Evolutionary conservation across 2,797 vertebrate species (phyloP), one percentile per base, ranked within the genome.

Genomic region (Mastacembelus armatus): DNA sequence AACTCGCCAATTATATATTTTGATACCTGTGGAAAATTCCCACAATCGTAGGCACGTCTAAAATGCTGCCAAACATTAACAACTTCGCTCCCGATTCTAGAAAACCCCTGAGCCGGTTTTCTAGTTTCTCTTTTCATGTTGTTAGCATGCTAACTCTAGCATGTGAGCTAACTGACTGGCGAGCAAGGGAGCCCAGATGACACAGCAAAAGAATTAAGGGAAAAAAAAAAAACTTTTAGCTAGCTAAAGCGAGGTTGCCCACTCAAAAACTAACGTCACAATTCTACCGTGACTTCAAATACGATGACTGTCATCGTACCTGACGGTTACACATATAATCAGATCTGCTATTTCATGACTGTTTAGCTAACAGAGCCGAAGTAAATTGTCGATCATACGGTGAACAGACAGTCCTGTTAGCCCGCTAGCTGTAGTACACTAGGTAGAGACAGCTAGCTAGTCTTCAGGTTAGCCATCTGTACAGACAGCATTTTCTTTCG

Each of bases 181-280:
- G 52, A 77, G 69, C 64, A 66, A 77, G 61, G 40, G 49, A 79
- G 73, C 78, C 84, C 91, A 89, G 90, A 94, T 94, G 93, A 94
- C 93, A 94, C 93, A 93, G 93, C 93, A 94, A 94, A 94, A 93
- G 88, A 84, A 87, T 54, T 68, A 35, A 44, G n/a, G 42, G 32
- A 45, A 56, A 33, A 71, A 77, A 81, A 83, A 72, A 86, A 88
- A 77, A n/a, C n/a, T n/a, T 81, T 87, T 87, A 81, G 57, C 57
- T 66, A 43, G 78, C 74, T 18, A 14, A n/a, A n/a, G 39, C 69
- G 45, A 16, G 24, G 39, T n/a, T 39, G 14, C 5, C 35, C 16
- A 11, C 18, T 18, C 10, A 29, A 3, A 30, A 4, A 62, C 24
- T 19, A 0, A 1, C 47, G 3, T 1, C 30, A 48, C 7, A 49